phyloP scores from a whole-genome alignment of 2,113 vertebrate genomes.

The Carettochelys insculpta region DNA sequence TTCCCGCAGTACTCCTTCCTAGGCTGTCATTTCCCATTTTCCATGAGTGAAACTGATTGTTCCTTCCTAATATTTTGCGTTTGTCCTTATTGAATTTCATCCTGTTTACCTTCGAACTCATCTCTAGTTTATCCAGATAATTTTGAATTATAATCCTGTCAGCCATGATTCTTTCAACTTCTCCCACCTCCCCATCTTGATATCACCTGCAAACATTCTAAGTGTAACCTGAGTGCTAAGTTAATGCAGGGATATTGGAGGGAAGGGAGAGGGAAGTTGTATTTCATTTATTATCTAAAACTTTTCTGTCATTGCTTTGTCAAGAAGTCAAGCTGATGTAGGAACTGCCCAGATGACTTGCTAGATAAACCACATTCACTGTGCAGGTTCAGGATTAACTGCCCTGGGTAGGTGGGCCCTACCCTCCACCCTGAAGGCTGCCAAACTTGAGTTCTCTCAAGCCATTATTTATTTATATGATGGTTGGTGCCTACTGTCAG shows the following conservation, averaged over 20 bases:
- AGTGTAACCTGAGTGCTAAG: neutral
- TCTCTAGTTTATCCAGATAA: no score
- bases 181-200: no score
- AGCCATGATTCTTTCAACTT: no score
- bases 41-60: no score
- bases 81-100: no score
- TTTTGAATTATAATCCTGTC: no score
- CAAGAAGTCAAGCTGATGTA: conserved; percentile 14
- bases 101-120: no score
- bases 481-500: neutral
- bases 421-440: neutral
- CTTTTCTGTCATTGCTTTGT: neutral
- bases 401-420: neutral
- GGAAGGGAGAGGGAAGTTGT: neutral
- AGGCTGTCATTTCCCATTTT: no score
- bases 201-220: no score
- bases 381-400: neutral
- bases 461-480: neutral
- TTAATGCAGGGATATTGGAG: neutral
- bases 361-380: neutral
- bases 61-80: no score
- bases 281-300: conserved; percentile 7
- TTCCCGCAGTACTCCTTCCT: no score
- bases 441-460: neutral
- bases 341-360: neutral